A percentile compares a stretch with the other conserved stretches of the same genome.
phyloP scores from a whole-genome alignment of 2,888 invertebrate species.

The Pyrgus malvae region DNA sequence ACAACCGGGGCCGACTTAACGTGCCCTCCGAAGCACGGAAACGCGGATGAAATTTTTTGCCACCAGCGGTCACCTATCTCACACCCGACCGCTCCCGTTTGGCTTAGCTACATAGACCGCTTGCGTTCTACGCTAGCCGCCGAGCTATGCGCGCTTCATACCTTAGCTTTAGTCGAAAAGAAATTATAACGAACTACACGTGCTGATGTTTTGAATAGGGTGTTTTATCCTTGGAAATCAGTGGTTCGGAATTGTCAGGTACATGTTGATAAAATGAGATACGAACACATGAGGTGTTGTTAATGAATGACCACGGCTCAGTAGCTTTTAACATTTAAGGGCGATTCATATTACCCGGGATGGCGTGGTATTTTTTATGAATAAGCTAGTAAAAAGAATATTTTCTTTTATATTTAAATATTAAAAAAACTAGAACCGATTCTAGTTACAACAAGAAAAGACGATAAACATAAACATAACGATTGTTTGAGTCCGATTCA shows the following conservation, averaged over 20 bases:
- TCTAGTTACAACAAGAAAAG: no score
- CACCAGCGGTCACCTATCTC: not conserved
- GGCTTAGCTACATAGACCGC: no score
- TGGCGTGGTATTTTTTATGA: not conserved
- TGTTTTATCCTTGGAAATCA: not conserved
- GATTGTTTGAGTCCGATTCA: no score
- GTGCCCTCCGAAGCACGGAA: not conserved
- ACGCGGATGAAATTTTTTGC: not conserved
- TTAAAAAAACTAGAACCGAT: not conserved
- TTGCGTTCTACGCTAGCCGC: no score
- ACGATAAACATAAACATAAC: no score
- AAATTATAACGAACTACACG: no score
- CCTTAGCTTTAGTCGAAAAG: no score
- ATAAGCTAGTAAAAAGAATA: not conserved
- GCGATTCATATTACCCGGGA: not conserved
- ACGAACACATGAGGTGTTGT: constrained; percentile 13
- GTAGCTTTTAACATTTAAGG: constrained; percentile 34
- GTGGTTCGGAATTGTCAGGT: constrained; percentile 3
- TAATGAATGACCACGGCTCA: constrained; percentile 46
- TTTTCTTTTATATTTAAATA: not conserved
- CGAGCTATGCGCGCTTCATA: no score
- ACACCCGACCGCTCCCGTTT: no score
- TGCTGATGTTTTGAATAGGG: not conserved
- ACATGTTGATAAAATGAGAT: constrained; percentile 10
- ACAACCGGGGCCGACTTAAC: not conserved